Base-by-base conservation (phyloP, 2,888 invertebrate species). In the Habrosyne pyritoides region DNA sequence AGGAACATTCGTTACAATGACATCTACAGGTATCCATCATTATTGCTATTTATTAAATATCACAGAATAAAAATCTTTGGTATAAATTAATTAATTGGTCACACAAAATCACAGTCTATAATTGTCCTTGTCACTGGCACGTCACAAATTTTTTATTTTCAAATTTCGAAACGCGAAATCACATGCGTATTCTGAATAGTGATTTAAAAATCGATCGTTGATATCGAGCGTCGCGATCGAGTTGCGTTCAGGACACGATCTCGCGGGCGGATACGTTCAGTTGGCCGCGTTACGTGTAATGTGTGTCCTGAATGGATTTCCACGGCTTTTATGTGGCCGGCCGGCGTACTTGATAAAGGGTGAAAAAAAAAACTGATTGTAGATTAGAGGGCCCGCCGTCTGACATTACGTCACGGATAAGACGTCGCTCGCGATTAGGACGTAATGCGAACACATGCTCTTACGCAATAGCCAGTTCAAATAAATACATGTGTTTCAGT, bases 361-460 rank as follows among this genome's bases (percentile, higher is more conserved):
- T 90, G 89, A 84, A 90, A 91, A 84, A 90, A 91, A 91, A 91
- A 91, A 89, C 84, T 59, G 84, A 86, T 87, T 91, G 90, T 91
- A 85, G 82, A 79, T 79, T 76, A 71, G 84, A 86, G 88, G 87
- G 89, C 84, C 85, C 66, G 79, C 53, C 70, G 53, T 59, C 57
- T 77, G 82, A 62, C 75, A 79, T 85, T 73, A 90, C 91, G 91
- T 91, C 90, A 91, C 85, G 73, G 72, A 79, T 79, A 72, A 75
- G 81, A 86, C 87, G 88, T 87, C 80, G 84, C 79, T 75, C 75
- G 82, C 81, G 81, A 60, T 75, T 74, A 69, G 76, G 67, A 84
- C 89, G 90, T 85, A 86, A 83, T 74, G 77, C 73, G 55, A 58
- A 65, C 87, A 88, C 75, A 81, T 87, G 88, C 79, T 83, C 82